phyloP scores from a whole-genome alignment of 2,888 invertebrate genomes.

The Onchidella celtica region DNA sequence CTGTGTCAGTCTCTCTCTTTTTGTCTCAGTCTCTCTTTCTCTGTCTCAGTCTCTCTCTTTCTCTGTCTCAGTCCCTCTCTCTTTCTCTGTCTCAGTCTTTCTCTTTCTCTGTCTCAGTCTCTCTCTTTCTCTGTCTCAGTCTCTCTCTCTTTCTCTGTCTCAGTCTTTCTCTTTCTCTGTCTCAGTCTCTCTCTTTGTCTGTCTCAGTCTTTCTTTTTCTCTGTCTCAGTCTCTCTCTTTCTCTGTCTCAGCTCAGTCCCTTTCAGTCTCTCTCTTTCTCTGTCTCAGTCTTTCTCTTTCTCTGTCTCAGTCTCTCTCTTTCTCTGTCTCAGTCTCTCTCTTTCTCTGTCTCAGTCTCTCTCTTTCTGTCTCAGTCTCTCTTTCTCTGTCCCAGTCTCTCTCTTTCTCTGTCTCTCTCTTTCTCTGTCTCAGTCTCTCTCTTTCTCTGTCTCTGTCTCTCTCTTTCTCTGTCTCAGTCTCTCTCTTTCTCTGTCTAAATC shows the following conservation, averaged over 20 bases:
- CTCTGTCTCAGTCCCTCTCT: too few relatives aligned
- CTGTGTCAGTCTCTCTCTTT: too few relatives aligned
- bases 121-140: too few relatives aligned
- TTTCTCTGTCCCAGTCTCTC: too few relatives aligned
- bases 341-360: slow-evolving; percentile 13
- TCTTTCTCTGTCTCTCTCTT: slow-evolving; percentile 4
- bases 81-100: too few relatives aligned
- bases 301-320: slow-evolving; percentile 15
- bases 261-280: neutral
- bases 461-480: slow-evolving; percentile 32
- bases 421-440: slow-evolving; percentile 14
- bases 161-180: slow-evolving; percentile 1
- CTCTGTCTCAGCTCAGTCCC: neutral
- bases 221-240: slow-evolving; percentile 8
- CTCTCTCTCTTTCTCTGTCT: slow-evolving; percentile 18
- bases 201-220: too few relatives aligned
- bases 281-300: slow-evolving; percentile 9
- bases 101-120: too few relatives aligned
- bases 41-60: too few relatives aligned
- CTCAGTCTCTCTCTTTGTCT: neutral
- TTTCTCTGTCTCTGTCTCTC: neutral
- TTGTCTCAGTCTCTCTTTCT: too few relatives aligned
- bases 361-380: slow-evolving; percentile 1
- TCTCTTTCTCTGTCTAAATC: slow-evolving; percentile 19
- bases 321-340: slow-evolving; percentile 26